A percentile compares a stretch with the other conserved stretches of the same genome.
Conservation (phyloP, 2,797 vertebrate species). For the Thripadectes ignobilis region DNA sequence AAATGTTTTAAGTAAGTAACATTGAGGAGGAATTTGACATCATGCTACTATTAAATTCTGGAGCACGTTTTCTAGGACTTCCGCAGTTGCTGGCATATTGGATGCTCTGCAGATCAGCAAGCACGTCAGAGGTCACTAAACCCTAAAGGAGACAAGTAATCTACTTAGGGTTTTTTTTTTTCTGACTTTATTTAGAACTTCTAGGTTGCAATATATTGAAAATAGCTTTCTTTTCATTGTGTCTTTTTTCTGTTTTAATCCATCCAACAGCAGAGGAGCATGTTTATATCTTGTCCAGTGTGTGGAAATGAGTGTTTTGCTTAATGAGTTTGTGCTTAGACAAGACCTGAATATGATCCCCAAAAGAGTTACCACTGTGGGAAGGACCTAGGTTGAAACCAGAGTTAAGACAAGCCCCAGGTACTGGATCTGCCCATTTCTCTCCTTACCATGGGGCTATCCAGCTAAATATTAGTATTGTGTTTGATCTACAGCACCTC, state of each 20-base stretch:
- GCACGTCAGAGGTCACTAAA: neutral
- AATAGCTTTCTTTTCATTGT: neutral
- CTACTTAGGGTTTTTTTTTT: neutral
- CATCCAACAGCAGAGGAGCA: neutral
- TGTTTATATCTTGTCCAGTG: neutral
- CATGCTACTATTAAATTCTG: neutral
- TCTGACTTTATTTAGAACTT: constrained; percentile 22
- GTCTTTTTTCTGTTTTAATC: neutral
- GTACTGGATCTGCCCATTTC: neutral
- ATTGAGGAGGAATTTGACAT: neutral
- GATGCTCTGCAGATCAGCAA: constrained; percentile 1
- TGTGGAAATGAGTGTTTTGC: neutral
- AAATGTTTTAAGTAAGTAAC: neutral
- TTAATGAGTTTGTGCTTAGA: neutral
- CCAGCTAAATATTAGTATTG: neutral
- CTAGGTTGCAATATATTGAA: neutral
- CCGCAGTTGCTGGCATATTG: neutral
- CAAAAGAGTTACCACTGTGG: neutral
- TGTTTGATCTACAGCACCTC: neutral
- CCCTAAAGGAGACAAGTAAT: constrained; percentile 28
- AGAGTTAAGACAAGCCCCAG: neutral
- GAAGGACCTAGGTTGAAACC: neutral
- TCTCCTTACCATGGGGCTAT: neutral
- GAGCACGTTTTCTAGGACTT: neutral
- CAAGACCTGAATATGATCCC: neutral